Evolutionary conservation across 1,140 invertebrate genomes (phyloP).

Genomic region (Eumaeus atala): DNA sequence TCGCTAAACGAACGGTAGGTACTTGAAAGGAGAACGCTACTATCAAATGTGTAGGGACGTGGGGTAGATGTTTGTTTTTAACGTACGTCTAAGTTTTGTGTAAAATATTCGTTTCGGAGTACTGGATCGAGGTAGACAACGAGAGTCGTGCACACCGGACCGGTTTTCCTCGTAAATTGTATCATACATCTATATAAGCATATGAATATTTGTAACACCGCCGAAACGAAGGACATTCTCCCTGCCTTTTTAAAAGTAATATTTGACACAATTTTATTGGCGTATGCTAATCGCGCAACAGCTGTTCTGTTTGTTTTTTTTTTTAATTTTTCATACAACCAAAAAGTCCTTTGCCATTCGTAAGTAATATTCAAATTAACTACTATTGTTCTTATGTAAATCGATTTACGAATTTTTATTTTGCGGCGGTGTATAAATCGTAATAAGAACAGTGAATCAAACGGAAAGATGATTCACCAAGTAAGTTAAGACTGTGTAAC

Average conservation of each 20-base stretch:
- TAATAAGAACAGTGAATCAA: constrained; percentile 41
- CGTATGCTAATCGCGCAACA: constrained; percentile 25
- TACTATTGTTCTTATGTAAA: constrained; percentile 11
- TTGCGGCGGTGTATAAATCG: constrained; percentile 6
- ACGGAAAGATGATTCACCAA: constrained; percentile 68
- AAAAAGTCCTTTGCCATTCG: not conserved
- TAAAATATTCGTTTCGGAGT: constrained; percentile 49
- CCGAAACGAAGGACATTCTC: constrained; percentile 46
- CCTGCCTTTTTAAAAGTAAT: constrained; percentile 23
- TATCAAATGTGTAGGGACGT: not conserved
- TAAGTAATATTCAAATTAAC: constrained; percentile 24
- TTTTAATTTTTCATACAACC: not conserved
- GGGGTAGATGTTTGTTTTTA: constrained; percentile 32
- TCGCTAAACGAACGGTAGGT: too few species aligned
- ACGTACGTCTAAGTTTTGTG: constrained; percentile 40
- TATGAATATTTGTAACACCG: constrained; percentile 33
- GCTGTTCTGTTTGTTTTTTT: constrained; percentile 40
- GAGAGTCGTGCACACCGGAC: constrained; percentile 41
- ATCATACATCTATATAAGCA: constrained; percentile 39
- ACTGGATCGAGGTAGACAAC: constrained; percentile 52
- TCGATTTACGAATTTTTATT: constrained; percentile 6
- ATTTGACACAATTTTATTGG: constrained; percentile 26
- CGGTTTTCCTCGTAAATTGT: constrained; percentile 59
- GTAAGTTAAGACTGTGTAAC: constrained; percentile 54
- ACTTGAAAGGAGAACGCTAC: not conserved